phyloP scores from a whole-genome alignment of 1,140 invertebrate species.

The Oscheius sp. region DNA sequence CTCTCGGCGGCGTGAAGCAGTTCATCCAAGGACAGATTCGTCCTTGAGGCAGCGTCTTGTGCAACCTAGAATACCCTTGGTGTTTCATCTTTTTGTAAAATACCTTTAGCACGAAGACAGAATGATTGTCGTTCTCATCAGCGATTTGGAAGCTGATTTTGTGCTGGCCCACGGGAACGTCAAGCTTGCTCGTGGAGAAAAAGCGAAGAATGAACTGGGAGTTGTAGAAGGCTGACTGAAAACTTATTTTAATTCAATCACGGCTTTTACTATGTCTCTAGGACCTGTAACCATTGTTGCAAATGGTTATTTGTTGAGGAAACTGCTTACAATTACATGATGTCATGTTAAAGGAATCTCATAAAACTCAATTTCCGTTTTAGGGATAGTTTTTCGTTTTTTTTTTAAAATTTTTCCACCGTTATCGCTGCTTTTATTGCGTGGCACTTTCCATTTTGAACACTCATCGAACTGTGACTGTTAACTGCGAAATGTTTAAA shows the following conservation, averaged over 20 bases:
- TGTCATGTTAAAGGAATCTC: no score
- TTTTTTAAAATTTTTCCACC: no score
- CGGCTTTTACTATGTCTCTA: neutral
- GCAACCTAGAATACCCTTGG: neutral
- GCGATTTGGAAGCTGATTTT: conserved; percentile 1
- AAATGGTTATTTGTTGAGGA: no score
- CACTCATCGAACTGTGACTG: no score
- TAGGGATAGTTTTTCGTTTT: no score
- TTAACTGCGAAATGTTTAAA: no score
- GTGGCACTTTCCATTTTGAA: no score
- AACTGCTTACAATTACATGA: no score
- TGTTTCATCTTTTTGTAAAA: neutral
- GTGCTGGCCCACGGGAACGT: neutral
- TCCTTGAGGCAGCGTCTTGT: neutral
- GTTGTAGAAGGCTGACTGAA: neutral
- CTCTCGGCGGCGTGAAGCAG: neutral
- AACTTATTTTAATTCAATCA: neutral
- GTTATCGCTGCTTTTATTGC: no score
- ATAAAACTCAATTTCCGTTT: no score
- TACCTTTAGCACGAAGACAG: neutral
- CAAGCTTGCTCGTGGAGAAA: neutral
- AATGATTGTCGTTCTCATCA: neutral
- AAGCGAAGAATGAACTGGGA: neutral
- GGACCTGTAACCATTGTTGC: no score
- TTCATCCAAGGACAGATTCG: neutral